Evolutionary conservation across 2,797 vertebrate species (phyloP), one percentile per base, ranked within the genome.

Genomic region (Danio choprae): DNA sequence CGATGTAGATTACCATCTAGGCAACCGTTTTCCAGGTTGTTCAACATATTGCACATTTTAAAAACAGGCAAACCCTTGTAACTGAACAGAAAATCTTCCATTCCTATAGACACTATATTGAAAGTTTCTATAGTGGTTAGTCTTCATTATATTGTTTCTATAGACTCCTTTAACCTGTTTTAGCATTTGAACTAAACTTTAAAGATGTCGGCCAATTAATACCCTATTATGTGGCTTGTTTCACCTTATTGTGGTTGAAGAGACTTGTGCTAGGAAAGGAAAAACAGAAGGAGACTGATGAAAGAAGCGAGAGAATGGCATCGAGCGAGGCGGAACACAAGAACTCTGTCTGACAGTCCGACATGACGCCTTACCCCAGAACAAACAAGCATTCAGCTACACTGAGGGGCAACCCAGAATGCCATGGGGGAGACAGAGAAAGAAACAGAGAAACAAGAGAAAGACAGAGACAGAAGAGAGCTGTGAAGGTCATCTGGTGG

Each of bases 401-500:
- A 72, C 75, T 86, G 46, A 85, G 64, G 69, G 74, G 55, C 70
- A 78, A 83, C 38, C 85, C 63, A 85, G 16, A 81, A 83, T 62
- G 15, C 38, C 56, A 70, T 77, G 85, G 83, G 87, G 83, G 82
- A 56, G 70, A 74, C 86, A 77, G 84, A 86, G 76, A 68, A 53
- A 56, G 64, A 73, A 40, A 72, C 67, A 77, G 77, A 76, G 53
- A 73, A 22, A n/a, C 38, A 78, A 79, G 56, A 81, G 69, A 74
- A 8, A 59, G 20, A 78, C 3, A 46, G 55, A 43, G 67, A 38
- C 43, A 71, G 43, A 55, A 43, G 48, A 74, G 56, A 82, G 84
- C 84, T 76, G 81, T 84, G 86, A 85, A 88, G 89, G 90, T 91
- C 91, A 92, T 84, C 86, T 86, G 83, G 87, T 88, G 88, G 88